A percentile compares a stretch with the other conserved stretches of the same genome.
Evolutionary conservation across 2,113 vertebrate species (phyloP).

Genomic region (Tor tambroides): DNA sequence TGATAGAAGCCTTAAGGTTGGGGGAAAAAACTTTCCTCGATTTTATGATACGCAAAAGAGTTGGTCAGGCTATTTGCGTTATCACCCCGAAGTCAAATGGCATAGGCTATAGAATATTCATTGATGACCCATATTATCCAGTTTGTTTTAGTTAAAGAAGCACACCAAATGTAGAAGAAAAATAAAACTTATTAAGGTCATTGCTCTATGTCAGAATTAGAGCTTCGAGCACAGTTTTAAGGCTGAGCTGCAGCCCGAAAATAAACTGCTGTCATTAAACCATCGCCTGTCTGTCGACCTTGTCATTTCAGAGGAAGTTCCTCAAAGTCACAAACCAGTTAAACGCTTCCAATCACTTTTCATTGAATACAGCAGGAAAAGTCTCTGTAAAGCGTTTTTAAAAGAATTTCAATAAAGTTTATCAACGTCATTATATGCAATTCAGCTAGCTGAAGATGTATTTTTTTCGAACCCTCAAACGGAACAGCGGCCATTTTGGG

Average conservation of each 20-base stretch:
- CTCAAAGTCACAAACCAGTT: neutral
- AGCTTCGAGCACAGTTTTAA: neutral
- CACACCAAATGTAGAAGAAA: conserved; percentile 47
- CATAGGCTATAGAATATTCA: conserved; percentile 56
- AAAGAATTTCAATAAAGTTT: neutral
- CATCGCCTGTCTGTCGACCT: neutral
- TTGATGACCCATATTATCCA: conserved; percentile 31
- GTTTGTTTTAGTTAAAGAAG: conserved; percentile 23
- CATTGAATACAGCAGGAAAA: neutral
- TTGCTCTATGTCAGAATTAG: neutral
- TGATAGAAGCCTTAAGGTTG: neutral
- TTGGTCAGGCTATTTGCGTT: conserved; percentile 10
- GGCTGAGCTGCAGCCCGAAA: too few species aligned
- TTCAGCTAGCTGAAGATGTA: neutral
- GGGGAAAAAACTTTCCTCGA: neutral
- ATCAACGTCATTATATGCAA: neutral
- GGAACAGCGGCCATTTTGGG: conserved; percentile 59
- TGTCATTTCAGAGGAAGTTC: neutral
- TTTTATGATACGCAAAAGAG: conserved; percentile 8
- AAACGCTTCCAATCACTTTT: neutral
- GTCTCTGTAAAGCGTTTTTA: neutral
- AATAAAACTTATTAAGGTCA: conserved; percentile 10
- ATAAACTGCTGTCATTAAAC: neutral
- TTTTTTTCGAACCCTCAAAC: neutral
- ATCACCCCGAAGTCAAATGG: conserved; percentile 50